Base-by-base conservation (phyloP, 92 coral and sea anemone species). In the Muricea muricata region DNA sequence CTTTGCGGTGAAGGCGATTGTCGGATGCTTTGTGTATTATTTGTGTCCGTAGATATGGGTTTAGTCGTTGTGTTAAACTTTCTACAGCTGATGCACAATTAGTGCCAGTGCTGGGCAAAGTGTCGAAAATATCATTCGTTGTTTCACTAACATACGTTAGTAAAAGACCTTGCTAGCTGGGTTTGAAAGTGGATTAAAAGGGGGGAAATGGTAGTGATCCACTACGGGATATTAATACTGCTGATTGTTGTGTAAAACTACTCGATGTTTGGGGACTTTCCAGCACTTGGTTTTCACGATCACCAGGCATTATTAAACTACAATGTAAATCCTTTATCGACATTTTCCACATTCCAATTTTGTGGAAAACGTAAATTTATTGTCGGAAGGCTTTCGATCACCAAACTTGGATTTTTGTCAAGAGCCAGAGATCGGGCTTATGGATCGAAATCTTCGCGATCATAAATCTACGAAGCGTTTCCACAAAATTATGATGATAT, bases 141-240 rank as follows among this genome's bases (percentile, higher is more conserved):
- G 70, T 6, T 33, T 85, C 85, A 23, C 89, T 80, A 8, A 78
- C 72, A 41, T 86, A 78, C 7, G 89, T 85, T 18, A 85, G 37
- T 15, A 85, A 37, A 23, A 85, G 50, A 26, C 89, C 89, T 25
- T 73, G 7, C 58, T 90, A 28, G 87, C 67, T 23, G 21, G 70
- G 48, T 90, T 84, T 52, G 57, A 34, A 63, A 47, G 48, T 33
- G 90, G 93, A 34, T 85, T 69, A n/a, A 77, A 89, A 89, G 25
- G 85, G 90, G 7, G 85, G 77, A 35, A 90, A 75, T 17, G 88
- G 87, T 20, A 82, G 87, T 28, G 76, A 69, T 13, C 85, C 85
- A 65, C 92, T 89, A 28, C 90, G 75, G 26, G 85, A 89, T 7
- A 46, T 26, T 55, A 55, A 17, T 55, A 55, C 1, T 55, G 10